Conservation (phyloP, 2,888 invertebrate species). For the Silvanus unidentatus region DNA sequence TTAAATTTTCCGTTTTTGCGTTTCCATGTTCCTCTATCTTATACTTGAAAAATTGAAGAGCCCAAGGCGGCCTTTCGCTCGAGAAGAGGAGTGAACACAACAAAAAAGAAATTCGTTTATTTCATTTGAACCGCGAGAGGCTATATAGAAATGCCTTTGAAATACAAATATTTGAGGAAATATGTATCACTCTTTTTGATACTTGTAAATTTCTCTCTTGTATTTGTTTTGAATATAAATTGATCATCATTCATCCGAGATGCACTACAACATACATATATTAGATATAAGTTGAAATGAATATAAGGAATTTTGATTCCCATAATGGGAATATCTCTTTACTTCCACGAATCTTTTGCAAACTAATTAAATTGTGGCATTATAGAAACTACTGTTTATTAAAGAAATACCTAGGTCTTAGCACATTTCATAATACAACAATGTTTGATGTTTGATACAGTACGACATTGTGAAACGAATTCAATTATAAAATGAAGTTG, state of each 20-base stretch:
- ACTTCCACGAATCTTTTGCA: no score
- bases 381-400: no score
- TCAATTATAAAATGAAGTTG: no score
- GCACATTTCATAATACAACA: no score
- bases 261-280: no score
- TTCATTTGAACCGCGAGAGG: constrained; percentile 27
- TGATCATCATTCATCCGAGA: not conserved
- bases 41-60: constrained; percentile 34
- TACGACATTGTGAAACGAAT: no score
- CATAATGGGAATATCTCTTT: no score
- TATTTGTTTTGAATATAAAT: constrained; percentile 7
- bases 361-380: no score
- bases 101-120: constrained; percentile 22
- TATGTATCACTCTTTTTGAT: constrained; percentile 2
- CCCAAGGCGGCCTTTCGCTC: constrained; percentile 29
- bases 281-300: no score
- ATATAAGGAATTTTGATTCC: no score
- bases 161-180: constrained; percentile 29
- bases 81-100: constrained; percentile 22
- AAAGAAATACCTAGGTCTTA: no score
- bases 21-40: constrained; percentile 31
- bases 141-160: constrained; percentile 28
- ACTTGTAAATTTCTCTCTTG: constrained; percentile 6
- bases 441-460: no score
- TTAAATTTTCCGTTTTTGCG: constrained; percentile 32